Conservation (phyloP, 2,888 invertebrate genomes). For the Eueremaeus valkanovi region DNA sequence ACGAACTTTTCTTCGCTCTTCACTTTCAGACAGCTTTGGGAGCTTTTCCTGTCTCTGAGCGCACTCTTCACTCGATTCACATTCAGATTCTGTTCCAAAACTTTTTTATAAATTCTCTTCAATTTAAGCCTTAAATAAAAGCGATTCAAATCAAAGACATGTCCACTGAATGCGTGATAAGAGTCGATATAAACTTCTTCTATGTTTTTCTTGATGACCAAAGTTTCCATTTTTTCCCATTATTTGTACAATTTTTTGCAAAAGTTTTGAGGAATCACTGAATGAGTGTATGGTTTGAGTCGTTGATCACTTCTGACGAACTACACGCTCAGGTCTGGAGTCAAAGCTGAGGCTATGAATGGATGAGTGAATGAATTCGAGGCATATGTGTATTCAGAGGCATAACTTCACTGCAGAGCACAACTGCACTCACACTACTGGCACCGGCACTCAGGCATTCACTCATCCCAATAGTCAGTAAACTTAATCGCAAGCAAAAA, state of each 20-base stretch:
- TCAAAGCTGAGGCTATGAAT: neutral
- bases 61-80: neutral
- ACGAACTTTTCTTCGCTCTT: neutral
- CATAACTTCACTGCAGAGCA: conserved; percentile 33
- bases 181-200: neutral
- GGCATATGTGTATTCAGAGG: conserved; percentile 32
- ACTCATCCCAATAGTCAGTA: neutral
- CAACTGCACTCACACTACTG: neutral
- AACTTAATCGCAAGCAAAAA: conserved; percentile 5
- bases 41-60: neutral
- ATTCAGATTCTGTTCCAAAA: conserved; percentile 14
- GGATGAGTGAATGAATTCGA: conserved; percentile 13
- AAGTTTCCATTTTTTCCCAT: conserved; percentile 24
- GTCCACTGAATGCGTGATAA: neutral
- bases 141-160: neutral
- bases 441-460: conserved; percentile 18
- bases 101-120: conserved; percentile 12
- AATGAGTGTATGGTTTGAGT: neutral
- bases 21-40: conserved; percentile 8
- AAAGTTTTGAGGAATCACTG: neutral
- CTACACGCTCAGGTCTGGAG: conserved; percentile 16
- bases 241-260: neutral
- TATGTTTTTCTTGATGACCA: neutral
- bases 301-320: conserved; percentile 9
- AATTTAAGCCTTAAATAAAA: neutral